Evolutionary conservation across 2,797 vertebrate genomes (phyloP).

Genomic region (Sparus aurata): DNA sequence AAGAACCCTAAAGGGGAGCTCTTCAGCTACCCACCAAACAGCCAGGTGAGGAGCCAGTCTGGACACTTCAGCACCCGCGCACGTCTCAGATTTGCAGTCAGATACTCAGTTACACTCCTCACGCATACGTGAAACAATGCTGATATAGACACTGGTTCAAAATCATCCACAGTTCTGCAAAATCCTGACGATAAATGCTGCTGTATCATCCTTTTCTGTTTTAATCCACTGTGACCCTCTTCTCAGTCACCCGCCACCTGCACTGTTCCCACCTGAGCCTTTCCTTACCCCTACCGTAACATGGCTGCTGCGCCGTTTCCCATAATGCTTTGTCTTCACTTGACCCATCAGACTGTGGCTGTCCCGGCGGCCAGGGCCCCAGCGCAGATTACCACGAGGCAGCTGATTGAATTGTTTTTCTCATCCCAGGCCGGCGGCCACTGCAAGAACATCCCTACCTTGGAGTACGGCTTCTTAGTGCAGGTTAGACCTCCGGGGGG

Average conservation of each 20-base stretch:
- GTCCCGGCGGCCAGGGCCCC: slow-evolving; percentile 90
- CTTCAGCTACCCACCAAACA: slow-evolving; percentile 93
- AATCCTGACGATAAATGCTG: not conserved
- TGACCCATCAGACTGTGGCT: slow-evolving; percentile 91
- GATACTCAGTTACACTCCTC: slow-evolving; percentile 9
- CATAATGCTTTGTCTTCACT: slow-evolving; percentile 91
- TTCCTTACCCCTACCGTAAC: slow-evolving; percentile 65
- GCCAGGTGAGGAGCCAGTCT: slow-evolving; percentile 88
- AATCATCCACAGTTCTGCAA: not conserved
- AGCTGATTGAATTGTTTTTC: slow-evolving; percentile 93
- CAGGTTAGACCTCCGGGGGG: slow-evolving; percentile 87
- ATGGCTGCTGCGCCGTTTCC: slow-evolving; percentile 81
- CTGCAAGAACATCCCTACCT: slow-evolving; percentile 98
- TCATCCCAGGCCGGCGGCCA: slow-evolving; percentile 95
- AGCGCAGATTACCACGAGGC: slow-evolving; percentile 91
- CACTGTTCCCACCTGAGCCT: slow-evolving; percentile 72
- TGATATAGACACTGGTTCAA: not conserved
- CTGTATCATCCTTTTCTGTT: slow-evolving; percentile 19
- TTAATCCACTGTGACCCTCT: slow-evolving; percentile 56
- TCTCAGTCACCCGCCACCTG: slow-evolving; percentile 61
- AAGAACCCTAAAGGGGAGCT: slow-evolving; percentile 98
- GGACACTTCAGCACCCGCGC: not conserved
- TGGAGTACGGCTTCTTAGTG: slow-evolving; percentile 99
- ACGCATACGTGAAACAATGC: not conserved
- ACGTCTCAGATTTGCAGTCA: not conserved